Evolutionary conservation across 2,797 vertebrate species (phyloP).

Genomic region (Trichosurus vulpecula): DNA sequence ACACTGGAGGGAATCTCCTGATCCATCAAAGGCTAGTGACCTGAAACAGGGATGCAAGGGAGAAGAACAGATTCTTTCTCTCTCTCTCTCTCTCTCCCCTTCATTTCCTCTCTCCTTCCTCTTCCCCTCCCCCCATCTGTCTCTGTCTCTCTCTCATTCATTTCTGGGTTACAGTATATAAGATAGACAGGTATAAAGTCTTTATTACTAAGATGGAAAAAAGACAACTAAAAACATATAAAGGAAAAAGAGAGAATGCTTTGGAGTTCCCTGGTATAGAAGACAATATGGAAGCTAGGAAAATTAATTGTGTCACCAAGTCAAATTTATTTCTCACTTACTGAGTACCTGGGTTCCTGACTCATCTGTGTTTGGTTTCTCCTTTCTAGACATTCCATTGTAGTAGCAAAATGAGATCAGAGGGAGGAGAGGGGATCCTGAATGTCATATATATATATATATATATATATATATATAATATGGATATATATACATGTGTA

Average conservation of each 20-base stretch:
- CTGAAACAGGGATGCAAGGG: background rate
- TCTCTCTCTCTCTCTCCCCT: rapidly evolving
- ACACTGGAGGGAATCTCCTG: background rate
- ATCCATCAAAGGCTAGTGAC: background rate
- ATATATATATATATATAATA: no score
- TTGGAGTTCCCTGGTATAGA: background rate
- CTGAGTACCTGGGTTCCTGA: background rate
- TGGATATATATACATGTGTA: no score
- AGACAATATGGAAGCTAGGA: background rate
- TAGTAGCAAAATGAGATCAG: background rate
- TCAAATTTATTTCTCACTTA: background rate
- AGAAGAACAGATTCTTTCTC: background rate
- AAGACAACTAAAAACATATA: background rate
- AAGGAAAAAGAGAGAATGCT: no score
- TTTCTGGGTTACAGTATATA: background rate
- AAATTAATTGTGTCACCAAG: background rate
- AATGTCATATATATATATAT: background rate
- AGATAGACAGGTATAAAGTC: no score
- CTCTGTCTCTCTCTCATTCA: background rate
- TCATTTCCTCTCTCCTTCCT: background rate
- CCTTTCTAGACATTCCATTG: background rate
- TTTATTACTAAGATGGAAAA: background rate
- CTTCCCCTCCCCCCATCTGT: rapidly evolving
- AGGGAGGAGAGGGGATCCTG: background rate
- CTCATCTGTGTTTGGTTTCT: background rate